Percentiles rank a stretch among this genome's conserved stretches.
Evolutionary conservation across 2,797 vertebrate genomes (phyloP).

Genomic region (Siniperca scherzeri): DNA sequence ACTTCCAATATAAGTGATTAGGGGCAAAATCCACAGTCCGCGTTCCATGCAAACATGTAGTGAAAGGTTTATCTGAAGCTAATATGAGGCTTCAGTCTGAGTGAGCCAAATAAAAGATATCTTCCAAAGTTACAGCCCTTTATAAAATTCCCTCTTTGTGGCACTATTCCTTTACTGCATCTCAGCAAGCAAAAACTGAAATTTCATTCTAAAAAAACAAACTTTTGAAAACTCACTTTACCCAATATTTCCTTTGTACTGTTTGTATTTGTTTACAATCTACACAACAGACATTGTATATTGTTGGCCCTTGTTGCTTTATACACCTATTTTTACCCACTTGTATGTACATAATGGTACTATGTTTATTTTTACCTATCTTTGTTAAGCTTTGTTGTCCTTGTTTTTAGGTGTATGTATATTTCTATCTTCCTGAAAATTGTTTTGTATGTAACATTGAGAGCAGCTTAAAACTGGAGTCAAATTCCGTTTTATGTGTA

Average conservation of each 20-base stretch:
- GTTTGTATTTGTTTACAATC: not conserved
- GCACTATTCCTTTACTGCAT: not conserved
- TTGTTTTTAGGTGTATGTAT: not conserved
- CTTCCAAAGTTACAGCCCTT: not conserved
- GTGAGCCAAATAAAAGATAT: not conserved
- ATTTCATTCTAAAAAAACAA: not conserved
- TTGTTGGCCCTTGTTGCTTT: not conserved
- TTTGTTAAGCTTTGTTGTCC: not conserved
- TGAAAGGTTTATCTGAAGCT: conserved; percentile 11
- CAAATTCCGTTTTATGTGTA: not conserved
- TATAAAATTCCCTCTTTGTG: not conserved
- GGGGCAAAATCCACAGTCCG: not conserved
- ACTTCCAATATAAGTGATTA: not conserved
- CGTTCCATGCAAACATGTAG: not conserved
- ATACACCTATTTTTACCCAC: too few relatives aligned
- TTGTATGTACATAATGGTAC: not conserved
- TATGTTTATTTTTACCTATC: not conserved
- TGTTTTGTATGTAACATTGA: not conserved
- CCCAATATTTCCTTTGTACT: not conserved
- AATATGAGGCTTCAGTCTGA: not conserved
- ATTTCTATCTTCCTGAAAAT: not conserved
- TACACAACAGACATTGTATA: not conserved
- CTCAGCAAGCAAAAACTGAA: not conserved
- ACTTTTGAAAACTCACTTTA: not conserved
- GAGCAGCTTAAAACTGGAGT: not conserved